Conservation (phyloP, 2,888 invertebrate genomes). For the Endomychus coccineus region DNA sequence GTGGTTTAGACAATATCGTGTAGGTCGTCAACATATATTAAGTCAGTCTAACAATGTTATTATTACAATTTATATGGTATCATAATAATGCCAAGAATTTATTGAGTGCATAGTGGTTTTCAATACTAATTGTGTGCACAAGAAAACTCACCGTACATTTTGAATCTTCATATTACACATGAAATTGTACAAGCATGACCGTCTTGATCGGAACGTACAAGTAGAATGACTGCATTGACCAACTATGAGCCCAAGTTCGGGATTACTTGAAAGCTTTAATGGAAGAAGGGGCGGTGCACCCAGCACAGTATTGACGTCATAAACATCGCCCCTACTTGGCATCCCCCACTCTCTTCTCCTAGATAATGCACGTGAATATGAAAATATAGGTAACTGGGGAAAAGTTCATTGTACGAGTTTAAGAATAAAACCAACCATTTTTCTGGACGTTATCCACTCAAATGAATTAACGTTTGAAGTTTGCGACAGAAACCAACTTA, state of each 20-base stretch:
- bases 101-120: too few relatives aligned
- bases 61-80: too few relatives aligned
- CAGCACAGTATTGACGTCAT: constrained; percentile 33
- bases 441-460: too few relatives aligned
- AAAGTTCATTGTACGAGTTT: constrained; percentile 31
- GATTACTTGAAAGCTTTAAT: constrained; percentile 4
- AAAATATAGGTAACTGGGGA: constrained; percentile 36
- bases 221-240: constrained; percentile 2
- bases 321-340: constrained; percentile 19
- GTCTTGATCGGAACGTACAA: constrained; percentile 2
- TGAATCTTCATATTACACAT: constrained; percentile 16
- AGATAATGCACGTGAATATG: constrained; percentile 23
- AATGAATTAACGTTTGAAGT: too few relatives aligned
- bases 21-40: too few relatives aligned
- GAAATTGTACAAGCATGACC: background rate
- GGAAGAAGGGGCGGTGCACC: constrained; percentile 5
- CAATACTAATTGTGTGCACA: too few relatives aligned
- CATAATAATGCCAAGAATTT: too few relatives aligned
- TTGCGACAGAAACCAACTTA: too few relatives aligned
- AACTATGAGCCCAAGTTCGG: constrained; percentile 1
- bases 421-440: too few relatives aligned
- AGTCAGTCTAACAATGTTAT: too few relatives aligned
- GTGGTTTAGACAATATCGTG: too few relatives aligned
- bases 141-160: constrained; percentile 13
- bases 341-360: constrained; percentile 17